phyloP scores from a whole-genome alignment of 2,888 invertebrate species.

The Lapara coniferarum region DNA sequence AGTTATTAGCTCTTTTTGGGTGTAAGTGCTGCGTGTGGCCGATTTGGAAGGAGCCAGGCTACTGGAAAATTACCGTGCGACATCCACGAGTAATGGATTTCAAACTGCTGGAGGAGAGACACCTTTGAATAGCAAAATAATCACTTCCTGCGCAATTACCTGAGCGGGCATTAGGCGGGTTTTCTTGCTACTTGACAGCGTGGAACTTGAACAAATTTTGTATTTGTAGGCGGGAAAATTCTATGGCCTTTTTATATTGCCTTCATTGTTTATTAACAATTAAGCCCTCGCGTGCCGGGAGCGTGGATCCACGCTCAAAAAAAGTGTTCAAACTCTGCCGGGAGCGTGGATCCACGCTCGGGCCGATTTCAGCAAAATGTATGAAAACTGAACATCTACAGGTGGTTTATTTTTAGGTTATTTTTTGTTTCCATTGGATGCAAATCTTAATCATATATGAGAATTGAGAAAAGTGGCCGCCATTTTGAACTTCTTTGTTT shows the following conservation, averaged over 20 bases:
- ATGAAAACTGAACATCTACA: too few species aligned
- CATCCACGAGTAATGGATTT: constrained; percentile 79
- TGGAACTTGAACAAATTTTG: constrained; percentile 42
- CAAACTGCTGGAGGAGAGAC: constrained; percentile 69
- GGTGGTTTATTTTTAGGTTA: too few species aligned
- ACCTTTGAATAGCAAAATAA: constrained; percentile 75
- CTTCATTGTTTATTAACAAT: constrained; percentile 27
- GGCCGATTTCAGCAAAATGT: too few species aligned
- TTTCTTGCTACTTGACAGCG: constrained; percentile 47
- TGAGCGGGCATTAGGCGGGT: constrained; percentile 50
- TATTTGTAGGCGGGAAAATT: constrained; percentile 15
- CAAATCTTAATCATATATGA: too few species aligned
- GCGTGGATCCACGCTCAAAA: too few species aligned
- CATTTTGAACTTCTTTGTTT: too few species aligned
- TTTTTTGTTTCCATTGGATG: too few species aligned
- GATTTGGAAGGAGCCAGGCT: constrained; percentile 57
- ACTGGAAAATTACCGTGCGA: constrained; percentile 82
- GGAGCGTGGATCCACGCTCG: too few species aligned
- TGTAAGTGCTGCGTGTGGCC: constrained; percentile 75
- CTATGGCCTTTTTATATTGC: constrained; percentile 27
- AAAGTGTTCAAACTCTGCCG: too few species aligned
- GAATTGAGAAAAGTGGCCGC: too few species aligned
- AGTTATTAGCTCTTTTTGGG: constrained; percentile 78
- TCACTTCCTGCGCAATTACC: constrained; percentile 73
- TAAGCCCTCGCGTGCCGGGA: too few species aligned